Conservation (phyloP, 1,140 invertebrate genomes). For the Oedothorax gibbosus region DNA sequence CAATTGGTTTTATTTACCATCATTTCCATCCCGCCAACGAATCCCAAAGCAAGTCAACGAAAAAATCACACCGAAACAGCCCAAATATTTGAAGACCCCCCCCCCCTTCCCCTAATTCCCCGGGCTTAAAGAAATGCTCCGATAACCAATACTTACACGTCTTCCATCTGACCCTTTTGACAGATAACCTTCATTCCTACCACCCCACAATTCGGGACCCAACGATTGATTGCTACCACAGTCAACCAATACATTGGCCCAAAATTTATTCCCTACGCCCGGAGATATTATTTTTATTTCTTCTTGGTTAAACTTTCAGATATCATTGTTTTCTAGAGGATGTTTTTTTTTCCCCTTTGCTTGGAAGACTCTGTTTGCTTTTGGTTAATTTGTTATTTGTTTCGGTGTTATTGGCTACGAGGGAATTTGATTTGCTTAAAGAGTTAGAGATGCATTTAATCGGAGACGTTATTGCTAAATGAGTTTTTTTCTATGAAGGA, state of each 20-base stretch:
- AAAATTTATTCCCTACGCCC: conserved; percentile 14
- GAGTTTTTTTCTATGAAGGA: no score
- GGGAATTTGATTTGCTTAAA: no score
- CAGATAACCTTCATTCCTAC: conserved; percentile 21
- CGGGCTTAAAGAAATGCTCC: conserved; percentile 41
- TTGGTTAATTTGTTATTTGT: background rate
- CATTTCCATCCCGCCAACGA: no score
- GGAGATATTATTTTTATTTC: conserved; percentile 29
- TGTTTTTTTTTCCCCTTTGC: no score
- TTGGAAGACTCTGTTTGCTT: background rate
- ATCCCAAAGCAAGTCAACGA: background rate
- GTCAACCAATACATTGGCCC: conserved; percentile 16
- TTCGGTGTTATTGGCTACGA: no score
- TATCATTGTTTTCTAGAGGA: no score
- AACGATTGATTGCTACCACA: conserved; percentile 42
- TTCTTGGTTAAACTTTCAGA: no score
- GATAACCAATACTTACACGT: conserved; percentile 50
- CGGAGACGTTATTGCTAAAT: no score
- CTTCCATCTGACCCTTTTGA: conserved; percentile 17
- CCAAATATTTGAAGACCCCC: conserved; percentile 36
- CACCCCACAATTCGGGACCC: conserved; percentile 3
- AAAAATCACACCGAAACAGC: background rate
- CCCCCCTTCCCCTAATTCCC: conserved; percentile 31
- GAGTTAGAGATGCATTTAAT: no score
- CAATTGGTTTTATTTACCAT: no score